Percentiles rank a stretch among this genome's conserved stretches.
phyloP scores from a whole-genome alignment of 2,888 invertebrate genomes.

The Lycocerus yunnanus region DNA sequence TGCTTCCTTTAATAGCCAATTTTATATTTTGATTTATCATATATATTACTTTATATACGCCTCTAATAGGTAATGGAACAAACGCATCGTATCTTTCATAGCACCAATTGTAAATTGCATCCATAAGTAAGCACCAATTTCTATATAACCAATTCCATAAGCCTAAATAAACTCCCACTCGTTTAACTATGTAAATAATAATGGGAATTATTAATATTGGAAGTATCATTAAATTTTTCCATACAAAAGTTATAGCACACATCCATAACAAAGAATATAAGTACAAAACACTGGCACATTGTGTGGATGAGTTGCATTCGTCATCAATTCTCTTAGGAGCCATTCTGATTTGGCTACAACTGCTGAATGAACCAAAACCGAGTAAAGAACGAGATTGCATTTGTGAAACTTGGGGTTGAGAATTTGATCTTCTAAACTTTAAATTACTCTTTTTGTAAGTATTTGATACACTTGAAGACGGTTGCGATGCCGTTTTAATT shows the following conservation, averaged over 20 bases:
- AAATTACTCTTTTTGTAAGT: conserved; percentile 31
- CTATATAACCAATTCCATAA: conserved; percentile 59
- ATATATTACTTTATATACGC: conserved; percentile 71
- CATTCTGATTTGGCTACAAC: not conserved
- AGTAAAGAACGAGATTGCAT: conserved; percentile 26
- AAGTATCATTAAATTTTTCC: conserved; percentile 84
- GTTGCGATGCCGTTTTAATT: conserved; percentile 38
- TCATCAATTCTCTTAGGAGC: not conserved
- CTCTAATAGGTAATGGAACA: conserved; percentile 76
- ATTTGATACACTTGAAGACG: conserved; percentile 16
- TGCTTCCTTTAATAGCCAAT: conserved; percentile 70
- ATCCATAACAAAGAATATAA: conserved; percentile 81
- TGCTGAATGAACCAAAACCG: conserved; percentile 23
- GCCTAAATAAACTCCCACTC: conserved; percentile 59
- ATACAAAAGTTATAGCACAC: conserved; percentile 81
- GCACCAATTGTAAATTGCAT: conserved; percentile 63
- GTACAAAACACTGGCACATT: conserved; percentile 70
- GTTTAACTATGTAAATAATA: conserved; percentile 68
- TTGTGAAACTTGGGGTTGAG: conserved; percentile 43
- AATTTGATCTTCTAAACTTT: conserved; percentile 48
- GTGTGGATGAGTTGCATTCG: conserved; percentile 47
- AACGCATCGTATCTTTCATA: conserved; percentile 68
- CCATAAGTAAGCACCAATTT: conserved; percentile 39
- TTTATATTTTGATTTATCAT: conserved; percentile 67
- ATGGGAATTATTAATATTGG: conserved; percentile 79